Evolutionary conservation across 2,797 vertebrate genomes (phyloP), one percentile per base, ranked within the genome.

Genomic region (Tamandua tetradactyla): DNA sequence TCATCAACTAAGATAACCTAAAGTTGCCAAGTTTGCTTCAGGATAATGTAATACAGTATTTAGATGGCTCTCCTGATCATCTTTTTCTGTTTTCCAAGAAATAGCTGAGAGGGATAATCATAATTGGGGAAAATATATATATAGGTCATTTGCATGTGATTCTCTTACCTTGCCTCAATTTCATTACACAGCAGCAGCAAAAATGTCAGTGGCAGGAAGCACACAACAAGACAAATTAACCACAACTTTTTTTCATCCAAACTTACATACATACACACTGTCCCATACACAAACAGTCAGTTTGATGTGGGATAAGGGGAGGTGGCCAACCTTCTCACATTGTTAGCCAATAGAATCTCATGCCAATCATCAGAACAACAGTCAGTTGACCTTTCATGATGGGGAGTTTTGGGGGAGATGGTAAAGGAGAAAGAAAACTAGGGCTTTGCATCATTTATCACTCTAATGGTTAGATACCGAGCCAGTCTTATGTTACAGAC

Each of bases 191-290:
- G 87, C 72, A 97, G 88, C 72, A 95, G 93, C 78, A 87, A 72
- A 97, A 98, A 93, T 94, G 57, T 95, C 96, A 96, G 79, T 27
- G 69, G 96, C 86, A 97, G 97, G 95, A 98, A 98, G 91, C 78
- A 93, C 42, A 96, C 80, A 94, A 91, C 91, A 96, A 96, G 95
- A 97, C 91, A 72, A 96, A 85, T 79, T 97, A 97, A 97, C 95
- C 96, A 95, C 96, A 97, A 71, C n/a, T 3, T 93, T 97, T 97
- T 40, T 93, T 82, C 72, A 95, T 94, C 78, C 94, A 95, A 93
- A 96, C 71, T 86, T 68, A 94, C 40, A 94, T 68, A 94, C 40
- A 94, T 80, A 94, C 82, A 22, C 5, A 49, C 3, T 76, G 27
- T 71, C 91, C 87, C 52, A 95, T 66, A 96, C 85, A 90, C 62